Percentiles rank a stretch among this genome's conserved stretches.
These are phyloP conservation scores for Magallana gigas DNA, from an alignment of 1,140 invertebrate species.

Conservation along the genomic window DNA sequence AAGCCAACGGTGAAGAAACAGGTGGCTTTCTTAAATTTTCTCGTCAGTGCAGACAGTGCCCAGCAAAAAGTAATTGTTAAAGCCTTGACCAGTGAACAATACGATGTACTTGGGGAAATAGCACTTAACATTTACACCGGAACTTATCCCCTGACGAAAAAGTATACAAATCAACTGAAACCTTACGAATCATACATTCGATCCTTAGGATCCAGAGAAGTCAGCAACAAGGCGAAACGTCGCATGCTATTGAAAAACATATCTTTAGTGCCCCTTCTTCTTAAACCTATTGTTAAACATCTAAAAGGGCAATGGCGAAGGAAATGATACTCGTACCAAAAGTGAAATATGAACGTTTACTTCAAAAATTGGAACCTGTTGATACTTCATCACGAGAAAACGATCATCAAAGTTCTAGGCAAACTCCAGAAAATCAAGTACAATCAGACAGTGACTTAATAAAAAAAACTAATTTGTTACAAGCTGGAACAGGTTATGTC, in stretches of 20 bases:
- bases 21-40: neutral
- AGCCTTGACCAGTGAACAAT: conserved; percentile 38
- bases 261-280: neutral
- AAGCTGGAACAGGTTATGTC: conserved; percentile 13
- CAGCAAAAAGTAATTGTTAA: conserved; percentile 32
- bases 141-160: neutral
- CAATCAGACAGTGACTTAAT: too few relatives aligned
- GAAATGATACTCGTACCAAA: conserved; percentile 38
- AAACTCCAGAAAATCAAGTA: too few relatives aligned
- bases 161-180: conserved; percentile 38
- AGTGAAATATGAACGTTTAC: conserved; percentile 8
- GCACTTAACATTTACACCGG: conserved; percentile 41
- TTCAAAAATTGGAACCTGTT: neutral
- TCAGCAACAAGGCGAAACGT: conserved; percentile 4
- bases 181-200: conserved; percentile 39
- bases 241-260: conserved; percentile 3
- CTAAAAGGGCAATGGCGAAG: conserved; percentile 8
- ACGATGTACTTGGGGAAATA: conserved; percentile 27
- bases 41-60: neutral
- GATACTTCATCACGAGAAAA: neutral
- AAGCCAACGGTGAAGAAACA: conserved; percentile 30
- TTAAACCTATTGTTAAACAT: conserved; percentile 29
- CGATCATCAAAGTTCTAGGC: neutral
- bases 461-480: neutral
- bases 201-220: conserved; percentile 32